phyloP scores from a whole-genome alignment of 2,113 vertebrate genomes.

The Eubucco bourcierii region DNA sequence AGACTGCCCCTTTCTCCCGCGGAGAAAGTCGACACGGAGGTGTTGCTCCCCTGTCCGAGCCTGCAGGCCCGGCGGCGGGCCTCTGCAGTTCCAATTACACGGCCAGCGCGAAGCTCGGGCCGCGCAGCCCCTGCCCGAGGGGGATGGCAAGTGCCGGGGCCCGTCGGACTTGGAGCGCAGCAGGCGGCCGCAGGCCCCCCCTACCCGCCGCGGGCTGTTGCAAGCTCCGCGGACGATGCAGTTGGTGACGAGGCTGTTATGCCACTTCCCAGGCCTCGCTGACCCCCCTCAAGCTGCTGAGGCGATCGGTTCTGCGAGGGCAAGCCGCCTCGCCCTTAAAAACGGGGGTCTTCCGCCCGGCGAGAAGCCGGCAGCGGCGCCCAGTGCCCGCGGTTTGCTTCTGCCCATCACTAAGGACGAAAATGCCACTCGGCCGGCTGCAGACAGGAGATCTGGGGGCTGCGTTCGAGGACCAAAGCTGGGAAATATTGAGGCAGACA shows the following conservation, averaged over 20 bases:
- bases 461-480: fast-evolving
- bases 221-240: not conserved
- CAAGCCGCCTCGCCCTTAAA: fast-evolving
- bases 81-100: not conserved
- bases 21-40: too few species aligned
- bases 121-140: not conserved
- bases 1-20: fast-evolving
- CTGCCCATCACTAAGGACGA: not conserved
- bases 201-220: not conserved
- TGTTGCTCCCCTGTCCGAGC: not conserved
- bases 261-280: not conserved
- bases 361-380: fast-evolving
- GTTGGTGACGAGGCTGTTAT: not conserved
- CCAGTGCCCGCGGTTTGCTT: fast-evolving
- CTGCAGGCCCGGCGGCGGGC: not conserved
- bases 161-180: too few species aligned
- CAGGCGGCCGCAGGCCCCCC: too few species aligned
- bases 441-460: fast-evolving
- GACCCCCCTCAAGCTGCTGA: fast-evolving
- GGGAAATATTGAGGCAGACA: fast-evolving
- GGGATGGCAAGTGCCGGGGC: too few species aligned
- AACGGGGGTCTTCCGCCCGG: not conserved
- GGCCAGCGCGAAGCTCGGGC: not conserved
- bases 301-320: fast-evolving
- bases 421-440: fast-evolving